These are phyloP conservation scores for Centropus bengalensis DNA, from an alignment of 2,113 vertebrate genomes.

Conservation along the genomic window DNA sequence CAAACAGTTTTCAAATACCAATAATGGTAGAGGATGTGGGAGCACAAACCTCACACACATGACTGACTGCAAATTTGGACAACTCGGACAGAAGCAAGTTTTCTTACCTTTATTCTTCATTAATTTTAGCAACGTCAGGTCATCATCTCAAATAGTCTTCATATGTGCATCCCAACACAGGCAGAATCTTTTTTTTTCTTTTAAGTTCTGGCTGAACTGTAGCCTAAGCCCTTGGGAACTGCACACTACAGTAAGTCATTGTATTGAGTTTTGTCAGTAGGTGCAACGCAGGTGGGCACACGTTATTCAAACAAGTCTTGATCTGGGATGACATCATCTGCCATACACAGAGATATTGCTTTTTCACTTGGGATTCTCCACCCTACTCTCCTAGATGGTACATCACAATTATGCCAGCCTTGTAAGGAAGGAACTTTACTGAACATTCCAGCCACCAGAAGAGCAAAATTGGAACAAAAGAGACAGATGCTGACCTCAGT, in stretches of 20 bases:
- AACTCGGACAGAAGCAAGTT: neutral
- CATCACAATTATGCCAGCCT: fast-evolving
- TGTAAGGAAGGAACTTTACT: neutral
- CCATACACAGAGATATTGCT: neutral
- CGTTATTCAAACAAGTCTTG: neutral
- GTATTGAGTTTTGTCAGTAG: neutral
- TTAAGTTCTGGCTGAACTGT: neutral
- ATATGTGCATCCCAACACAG: neutral
- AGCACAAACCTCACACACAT: neutral
- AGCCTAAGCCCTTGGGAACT: neutral
- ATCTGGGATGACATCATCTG: neutral
- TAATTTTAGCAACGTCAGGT: neutral
- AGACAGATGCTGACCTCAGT: neutral
- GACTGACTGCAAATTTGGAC: neutral
- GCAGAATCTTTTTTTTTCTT: neutral
- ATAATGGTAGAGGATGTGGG: neutral
- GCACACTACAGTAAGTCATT: neutral
- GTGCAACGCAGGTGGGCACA: neutral
- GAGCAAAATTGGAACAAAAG: neutral
- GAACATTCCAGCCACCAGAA: neutral
- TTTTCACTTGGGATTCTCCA: neutral
- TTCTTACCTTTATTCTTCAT: neutral
- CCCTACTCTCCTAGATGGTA: neutral
- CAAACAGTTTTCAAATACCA: neutral
- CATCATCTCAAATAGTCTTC: neutral